Base-by-base conservation (phyloP, 2,113 vertebrate genomes). In the Zootoca vivipara region DNA sequence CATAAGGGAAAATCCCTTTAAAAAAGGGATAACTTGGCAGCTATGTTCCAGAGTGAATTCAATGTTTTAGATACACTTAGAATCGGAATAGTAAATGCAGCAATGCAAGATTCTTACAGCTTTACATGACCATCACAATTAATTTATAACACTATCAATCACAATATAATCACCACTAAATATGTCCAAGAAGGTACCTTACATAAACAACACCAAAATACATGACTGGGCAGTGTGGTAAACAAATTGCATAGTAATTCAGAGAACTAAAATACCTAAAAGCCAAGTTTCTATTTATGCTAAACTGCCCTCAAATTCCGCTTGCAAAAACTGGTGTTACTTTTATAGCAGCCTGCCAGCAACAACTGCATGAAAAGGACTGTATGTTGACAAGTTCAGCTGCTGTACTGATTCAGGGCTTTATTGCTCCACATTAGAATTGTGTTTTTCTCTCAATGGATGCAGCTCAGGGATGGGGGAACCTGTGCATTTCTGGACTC, bases 161-260 rank as follows among this genome's bases (percentile, higher is more conserved):
- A n/a, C 67, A 0, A 81, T 16, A 86, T 78, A 90, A 89, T 82
- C 67, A 90, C 74, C 15, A 62, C 62, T 83, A 35, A 28, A 35
- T 46, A 16, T 28, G 18, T 38, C 64, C 90, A 74, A 16, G 58
- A 82, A 75, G 90, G 58, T 64, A 75, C n/a, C 42, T 79, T 85
- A 90, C 74, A 78, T 73, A 81, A 90, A 90, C 26, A 88, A 80
- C 73, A 89, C 52, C 73, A 86, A 85, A 85, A 84, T 26, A 88
- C 13, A 86, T 2, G 4, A 89, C 13, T 78, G 70, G 64, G 83
- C 26, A 83, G 81, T 81, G 16, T 7, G 10, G 65, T 64, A 89
- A 92, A 88, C 77, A 78, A 85, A 90, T 70, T 88, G 75, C 65
- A 65, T 20, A 52, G 62, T 85, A 46, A 86, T 62, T 72, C 26